Evolutionary conservation across 2,888 invertebrate genomes (phyloP).

Genomic region (Tipula lateralis): DNA sequence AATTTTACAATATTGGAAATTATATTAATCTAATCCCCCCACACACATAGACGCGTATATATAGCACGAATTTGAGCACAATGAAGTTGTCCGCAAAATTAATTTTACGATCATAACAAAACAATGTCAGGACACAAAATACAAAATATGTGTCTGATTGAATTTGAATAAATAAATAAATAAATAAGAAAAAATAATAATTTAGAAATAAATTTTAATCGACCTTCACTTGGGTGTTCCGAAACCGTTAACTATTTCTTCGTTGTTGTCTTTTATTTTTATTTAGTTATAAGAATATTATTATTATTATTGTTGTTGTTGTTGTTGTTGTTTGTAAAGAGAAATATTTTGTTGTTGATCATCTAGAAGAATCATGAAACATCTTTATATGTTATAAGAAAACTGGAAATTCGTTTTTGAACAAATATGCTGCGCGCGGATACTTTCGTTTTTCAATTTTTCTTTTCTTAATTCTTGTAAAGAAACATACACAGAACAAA

Average conservation of each 20-base stretch:
- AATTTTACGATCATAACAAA: background rate
- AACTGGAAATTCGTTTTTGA: conserved; percentile 19
- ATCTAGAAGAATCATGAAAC: conserved; percentile 9
- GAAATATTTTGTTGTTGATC: background rate
- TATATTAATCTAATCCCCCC: background rate
- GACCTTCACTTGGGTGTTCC: conserved; percentile 24
- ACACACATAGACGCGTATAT: background rate
- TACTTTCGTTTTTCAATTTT: conserved; percentile 24
- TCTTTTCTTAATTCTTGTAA: background rate
- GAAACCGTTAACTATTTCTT: background rate
- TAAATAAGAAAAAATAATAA: background rate
- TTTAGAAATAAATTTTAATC: conserved; percentile 19
- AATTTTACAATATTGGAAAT: background rate
- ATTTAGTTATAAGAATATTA: background rate
- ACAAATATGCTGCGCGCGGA: conserved; percentile 11
- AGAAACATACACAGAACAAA: background rate
- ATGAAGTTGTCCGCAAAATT: background rate
- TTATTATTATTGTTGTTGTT: background rate
- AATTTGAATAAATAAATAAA: background rate
- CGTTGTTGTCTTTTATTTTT: background rate
- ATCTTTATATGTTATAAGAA: background rate
- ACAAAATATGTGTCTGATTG: conserved; percentile 24
- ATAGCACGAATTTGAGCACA: too few relatives aligned
- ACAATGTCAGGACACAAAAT: background rate
- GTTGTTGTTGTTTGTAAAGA: background rate